A percentile compares a stretch with the other conserved stretches of the same genome.
Conservation (phyloP, 1,140 invertebrate genomes). For the Conus betulinus region DNA sequence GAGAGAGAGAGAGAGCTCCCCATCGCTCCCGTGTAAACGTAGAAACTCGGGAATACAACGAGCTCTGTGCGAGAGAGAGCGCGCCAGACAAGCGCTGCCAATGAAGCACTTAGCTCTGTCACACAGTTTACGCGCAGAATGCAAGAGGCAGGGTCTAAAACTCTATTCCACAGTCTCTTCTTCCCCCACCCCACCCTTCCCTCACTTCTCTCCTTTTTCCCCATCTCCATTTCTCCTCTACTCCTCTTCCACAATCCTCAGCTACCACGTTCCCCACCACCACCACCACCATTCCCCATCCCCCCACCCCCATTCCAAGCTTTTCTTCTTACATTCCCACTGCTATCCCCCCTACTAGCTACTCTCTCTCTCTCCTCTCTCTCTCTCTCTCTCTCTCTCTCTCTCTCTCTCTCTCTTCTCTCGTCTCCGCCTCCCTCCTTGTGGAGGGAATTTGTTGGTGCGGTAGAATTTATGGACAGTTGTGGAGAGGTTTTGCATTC, state of each 20-base stretch:
- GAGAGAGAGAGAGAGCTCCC: not conserved
- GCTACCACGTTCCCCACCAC: too few relatives aligned
- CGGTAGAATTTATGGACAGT: constrained; percentile 17
- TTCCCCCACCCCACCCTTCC: too few relatives aligned
- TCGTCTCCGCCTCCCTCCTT: not conserved
- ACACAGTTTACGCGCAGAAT: constrained; percentile 12
- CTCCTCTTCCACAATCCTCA: too few relatives aligned
- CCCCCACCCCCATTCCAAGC: not conserved
- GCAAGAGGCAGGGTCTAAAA: not conserved
- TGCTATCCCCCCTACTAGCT: not conserved
- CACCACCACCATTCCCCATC: too few relatives aligned
- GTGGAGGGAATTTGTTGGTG: not conserved
- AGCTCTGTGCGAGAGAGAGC: not conserved
- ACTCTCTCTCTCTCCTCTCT: not conserved
- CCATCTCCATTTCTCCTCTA: too few relatives aligned
- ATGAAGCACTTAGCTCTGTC: constrained; percentile 23
- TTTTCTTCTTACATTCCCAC: too few relatives aligned
- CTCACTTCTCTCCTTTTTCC: too few relatives aligned
- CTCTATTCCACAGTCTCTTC: too few relatives aligned
- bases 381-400: too few relatives aligned
- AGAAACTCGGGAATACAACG: not conserved
- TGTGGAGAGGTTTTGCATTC: constrained; percentile 19
- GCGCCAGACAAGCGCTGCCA: constrained; percentile 6
- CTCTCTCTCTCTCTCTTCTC: too few relatives aligned
- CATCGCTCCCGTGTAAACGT: not conserved